A percentile compares a stretch with the other conserved stretches of the same genome.
Conservation (phyloP, 2,797 vertebrate species). For the Cottoperca gobio region DNA sequence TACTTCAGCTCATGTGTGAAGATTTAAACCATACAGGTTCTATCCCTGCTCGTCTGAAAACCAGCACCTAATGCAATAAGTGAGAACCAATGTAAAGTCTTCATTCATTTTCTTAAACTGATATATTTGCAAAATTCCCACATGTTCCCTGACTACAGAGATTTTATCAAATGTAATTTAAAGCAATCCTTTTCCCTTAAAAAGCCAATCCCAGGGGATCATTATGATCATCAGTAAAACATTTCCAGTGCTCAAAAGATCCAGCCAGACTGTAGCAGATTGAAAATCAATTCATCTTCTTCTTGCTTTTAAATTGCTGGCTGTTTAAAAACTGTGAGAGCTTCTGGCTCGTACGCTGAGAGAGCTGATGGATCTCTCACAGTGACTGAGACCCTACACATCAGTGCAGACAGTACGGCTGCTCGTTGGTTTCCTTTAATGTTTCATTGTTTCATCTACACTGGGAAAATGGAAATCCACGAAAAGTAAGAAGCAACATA, state of each 20-base stretch:
- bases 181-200: too few species aligned
- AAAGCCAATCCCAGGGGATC: neutral
- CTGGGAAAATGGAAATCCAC: conserved; percentile 8
- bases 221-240: neutral
- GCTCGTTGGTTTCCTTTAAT: too few species aligned
- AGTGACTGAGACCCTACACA: conserved; percentile 3
- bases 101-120: too few species aligned
- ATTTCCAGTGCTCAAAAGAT: neutral
- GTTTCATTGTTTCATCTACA: neutral
- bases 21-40: too few species aligned
- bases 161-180: too few species aligned
- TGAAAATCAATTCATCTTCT: conserved; percentile 32
- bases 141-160: neutral
- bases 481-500: neutral
- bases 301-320: conserved; percentile 16
- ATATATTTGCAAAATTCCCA: too few species aligned
- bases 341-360: conserved; percentile 9
- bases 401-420: neutral
- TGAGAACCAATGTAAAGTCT: too few species aligned
- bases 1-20: too few species aligned
- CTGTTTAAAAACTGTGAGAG: conserved; percentile 43
- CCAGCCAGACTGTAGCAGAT: neutral
- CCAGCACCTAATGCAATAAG: too few species aligned
- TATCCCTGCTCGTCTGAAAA: too few species aligned
- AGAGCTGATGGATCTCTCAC: conserved; percentile 23